A percentile compares a stretch with the other conserved stretches of the same genome.
These are phyloP conservation scores for Pandemis heparana DNA, from an alignment of 2,888 invertebrate genomes.

Conservation along the genomic window DNA sequence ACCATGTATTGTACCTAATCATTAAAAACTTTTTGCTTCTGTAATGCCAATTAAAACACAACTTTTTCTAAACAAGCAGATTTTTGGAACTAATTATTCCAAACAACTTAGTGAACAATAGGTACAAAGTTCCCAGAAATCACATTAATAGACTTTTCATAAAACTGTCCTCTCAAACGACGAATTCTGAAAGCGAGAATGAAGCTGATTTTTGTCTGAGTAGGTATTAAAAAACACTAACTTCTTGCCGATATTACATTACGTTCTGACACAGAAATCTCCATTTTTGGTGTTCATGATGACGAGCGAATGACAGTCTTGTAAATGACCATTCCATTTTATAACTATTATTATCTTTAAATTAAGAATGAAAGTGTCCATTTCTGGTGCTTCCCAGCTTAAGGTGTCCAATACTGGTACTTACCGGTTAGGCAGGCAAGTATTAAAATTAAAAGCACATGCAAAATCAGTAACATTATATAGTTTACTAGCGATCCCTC, in stretches of 20 bases:
- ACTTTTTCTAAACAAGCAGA: conserved; percentile 1
- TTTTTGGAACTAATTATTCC: too few relatives aligned
- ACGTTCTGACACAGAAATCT: conserved; percentile 45
- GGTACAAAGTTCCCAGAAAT: too few relatives aligned
- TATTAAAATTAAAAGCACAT: too few relatives aligned
- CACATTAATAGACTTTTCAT: neutral
- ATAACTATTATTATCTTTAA: too few relatives aligned
- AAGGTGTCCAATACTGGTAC: too few relatives aligned
- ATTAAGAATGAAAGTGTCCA: too few relatives aligned
- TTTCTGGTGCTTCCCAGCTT: too few relatives aligned
- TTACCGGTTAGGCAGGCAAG: too few relatives aligned
- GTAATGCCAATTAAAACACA: neutral
- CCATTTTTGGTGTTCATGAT: conserved; percentile 40
- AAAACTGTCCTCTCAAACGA: conserved; percentile 7
- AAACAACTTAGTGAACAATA: too few relatives aligned
- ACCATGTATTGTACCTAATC: neutral
- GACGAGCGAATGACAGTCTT: neutral
- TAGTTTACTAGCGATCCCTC: too few relatives aligned
- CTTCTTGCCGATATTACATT: conserved; percentile 42
- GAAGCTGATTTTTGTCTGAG: conserved; percentile 44
- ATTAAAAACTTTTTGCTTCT: neutral
- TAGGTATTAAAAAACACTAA: conserved; percentile 41
- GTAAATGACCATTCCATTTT: too few relatives aligned
- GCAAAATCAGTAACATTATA: too few relatives aligned
- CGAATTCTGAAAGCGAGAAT: conserved; percentile 24